These are phyloP conservation scores for Bembecia ichneumoniformis DNA, from an alignment of 2,888 invertebrate species.

Conservation along the genomic window DNA sequence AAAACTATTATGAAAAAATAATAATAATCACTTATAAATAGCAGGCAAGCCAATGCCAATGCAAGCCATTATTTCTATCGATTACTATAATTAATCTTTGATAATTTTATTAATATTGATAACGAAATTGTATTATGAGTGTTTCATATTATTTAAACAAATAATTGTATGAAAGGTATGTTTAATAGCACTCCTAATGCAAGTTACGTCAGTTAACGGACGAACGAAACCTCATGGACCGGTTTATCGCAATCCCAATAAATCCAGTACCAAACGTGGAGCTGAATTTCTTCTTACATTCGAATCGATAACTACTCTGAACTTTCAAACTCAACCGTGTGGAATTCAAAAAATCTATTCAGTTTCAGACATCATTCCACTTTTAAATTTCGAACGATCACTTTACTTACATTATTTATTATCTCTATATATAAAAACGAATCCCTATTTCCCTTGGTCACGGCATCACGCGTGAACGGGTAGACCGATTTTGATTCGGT, in stretches of 20 bases:
- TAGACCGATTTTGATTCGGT: too few relatives aligned
- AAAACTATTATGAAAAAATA: too few relatives aligned
- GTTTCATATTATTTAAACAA: neutral
- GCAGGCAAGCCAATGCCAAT: too few relatives aligned
- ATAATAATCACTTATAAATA: too few relatives aligned
- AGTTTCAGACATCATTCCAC: conserved; percentile 13
- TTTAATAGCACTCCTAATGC: conserved; percentile 26
- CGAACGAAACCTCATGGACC: conserved; percentile 42
- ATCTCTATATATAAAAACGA: too few relatives aligned
- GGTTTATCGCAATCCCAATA: conserved; percentile 60
- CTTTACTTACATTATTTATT: too few relatives aligned
- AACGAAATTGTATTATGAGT: neutral
- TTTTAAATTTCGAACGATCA: too few relatives aligned
- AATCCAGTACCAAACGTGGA: conserved; percentile 28
- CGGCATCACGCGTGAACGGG: too few relatives aligned
- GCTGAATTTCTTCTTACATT: neutral
- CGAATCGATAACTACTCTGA: neutral
- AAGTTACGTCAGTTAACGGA: conserved; percentile 35
- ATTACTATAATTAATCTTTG: too few relatives aligned
- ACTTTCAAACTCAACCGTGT: too few relatives aligned
- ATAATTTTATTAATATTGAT: neutral
- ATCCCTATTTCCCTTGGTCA: too few relatives aligned
- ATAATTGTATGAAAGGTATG: conserved; percentile 27
- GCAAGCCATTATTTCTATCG: too few relatives aligned
- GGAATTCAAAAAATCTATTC: conserved; percentile 12